Evolutionary conservation across 2,113 vertebrate species (phyloP), one percentile per base, ranked within the genome.

Genomic region (Gobiocypris rarus): DNA sequence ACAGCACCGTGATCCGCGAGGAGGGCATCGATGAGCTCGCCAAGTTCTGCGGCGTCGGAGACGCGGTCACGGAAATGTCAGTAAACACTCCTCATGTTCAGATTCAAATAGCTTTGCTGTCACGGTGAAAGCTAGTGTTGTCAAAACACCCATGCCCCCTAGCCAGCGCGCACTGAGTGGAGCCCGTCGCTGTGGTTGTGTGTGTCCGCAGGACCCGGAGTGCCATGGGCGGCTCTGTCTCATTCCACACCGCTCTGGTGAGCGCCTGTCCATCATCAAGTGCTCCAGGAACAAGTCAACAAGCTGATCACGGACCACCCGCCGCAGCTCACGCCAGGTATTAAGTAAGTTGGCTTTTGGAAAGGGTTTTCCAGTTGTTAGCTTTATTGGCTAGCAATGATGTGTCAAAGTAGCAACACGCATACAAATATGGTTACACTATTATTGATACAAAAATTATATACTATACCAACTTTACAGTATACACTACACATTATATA

Each of bases 21-120:
- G 97, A 99, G 87, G 98, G 97, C 76, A 99, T 99, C 0, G 97
- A 99, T 1, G 97, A 99, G 88, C 95, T 99, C 0, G 98, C 98
- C 1, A 97, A 96, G 63, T 97, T 98, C 93, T 99, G 98, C 4
- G 98, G 98, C 0, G 98, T 99, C 0, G 97, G 97, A 1, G 97
- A 98, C 1, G 96, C 96, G 0, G 97, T 99, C 9, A 96, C 97
- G 9, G 97, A 98, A 90, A 98, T 99, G 98, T 99, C 93, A 85
- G 69, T 38, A 38, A 38, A 38, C 38, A 38, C 38, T n/a, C 9
- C n/a, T 4, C 19, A 24, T 22, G 22, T 48, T 48, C 45, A 11
- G 10, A 45, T 45, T 11, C 43, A 45, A 11, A 45, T 45, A 13
- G 45, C 11, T 3, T 45, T 10, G 43, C 9, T 45, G 43, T 45